phyloP scores from a whole-genome alignment of 2,113 vertebrate species.

The Aphyosemion australe region DNA sequence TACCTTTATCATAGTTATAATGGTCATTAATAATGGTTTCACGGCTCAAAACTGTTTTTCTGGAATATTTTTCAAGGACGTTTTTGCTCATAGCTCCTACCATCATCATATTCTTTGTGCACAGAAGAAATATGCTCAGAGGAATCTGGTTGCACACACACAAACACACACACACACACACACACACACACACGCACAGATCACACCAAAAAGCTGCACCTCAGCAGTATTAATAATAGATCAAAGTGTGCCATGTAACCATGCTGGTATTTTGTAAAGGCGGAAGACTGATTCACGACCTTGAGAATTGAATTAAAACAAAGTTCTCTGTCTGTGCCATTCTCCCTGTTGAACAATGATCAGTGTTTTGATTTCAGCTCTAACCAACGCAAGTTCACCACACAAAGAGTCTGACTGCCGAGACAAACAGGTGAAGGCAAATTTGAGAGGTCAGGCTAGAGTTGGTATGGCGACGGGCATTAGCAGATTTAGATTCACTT shows the following conservation, averaged over 20 bases:
- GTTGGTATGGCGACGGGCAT: too few relatives aligned
- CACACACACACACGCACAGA: constrained; percentile 1
- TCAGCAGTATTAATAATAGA: constrained; percentile 66
- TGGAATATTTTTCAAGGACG: constrained; percentile 23
- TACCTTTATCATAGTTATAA: background rate
- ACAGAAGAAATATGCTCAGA: constrained; percentile 9
- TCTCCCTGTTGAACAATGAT: background rate
- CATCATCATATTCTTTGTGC: constrained; percentile 4
- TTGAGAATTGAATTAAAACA: constrained; percentile 14
- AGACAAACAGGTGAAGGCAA: too few relatives aligned
- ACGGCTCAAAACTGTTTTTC: background rate
- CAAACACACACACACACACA: background rate
- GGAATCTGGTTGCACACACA: constrained; percentile 13
- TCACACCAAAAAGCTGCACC: constrained; percentile 35
- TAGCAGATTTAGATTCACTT: too few relatives aligned
- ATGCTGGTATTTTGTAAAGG: constrained; percentile 17
- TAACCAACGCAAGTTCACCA: background rate
- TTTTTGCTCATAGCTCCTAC: constrained; percentile 8
- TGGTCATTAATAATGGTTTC: background rate
- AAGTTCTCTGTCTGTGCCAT: too few relatives aligned
- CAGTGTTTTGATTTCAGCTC: background rate
- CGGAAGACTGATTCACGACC: constrained; percentile 23
- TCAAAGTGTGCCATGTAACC: constrained; percentile 48
- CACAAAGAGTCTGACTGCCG: background rate
- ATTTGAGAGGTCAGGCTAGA: too few relatives aligned